Evolutionary conservation across 2,797 vertebrate species (phyloP), one percentile per base, ranked within the genome.

Genomic region (Mallotus villosus): DNA sequence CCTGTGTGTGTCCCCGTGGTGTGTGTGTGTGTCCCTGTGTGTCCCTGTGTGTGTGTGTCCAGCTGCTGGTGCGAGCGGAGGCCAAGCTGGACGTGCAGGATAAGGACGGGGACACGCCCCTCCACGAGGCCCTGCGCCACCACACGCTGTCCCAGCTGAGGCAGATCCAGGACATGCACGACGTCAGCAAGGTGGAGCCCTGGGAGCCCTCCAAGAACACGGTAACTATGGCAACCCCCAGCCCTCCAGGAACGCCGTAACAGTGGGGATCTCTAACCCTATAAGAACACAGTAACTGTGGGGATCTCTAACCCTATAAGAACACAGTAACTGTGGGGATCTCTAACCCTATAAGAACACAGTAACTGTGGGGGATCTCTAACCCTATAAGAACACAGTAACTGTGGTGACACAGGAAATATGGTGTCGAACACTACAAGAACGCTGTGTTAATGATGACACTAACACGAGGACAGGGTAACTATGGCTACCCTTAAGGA

Each of bases 121-220:
- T 99, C 68, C 98, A 99, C 24, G 98, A 99, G 91, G 97, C 98
- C 79, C 93, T 99, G 80, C 94, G 98, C 66, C 98, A 99, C 90
- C 98, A 99, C 82, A 99, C 98, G 0, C 90, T 99, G 82, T 99
- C 97, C 79, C 98, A 99, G 80, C 93, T 99, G 69, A 95, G 98
- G 65, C 98, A 99, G 32, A 96, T 99, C 34, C 98, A 99, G 88
- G 98, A 99, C 86, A 99, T 99, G 97, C 98, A 99, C 91, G 98
- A 99, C 76, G 98, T 99, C 89, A 97, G 97, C 88, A 99, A 99
- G 91, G 97, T 99, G 72, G 97, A 98, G 91, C 95, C 96, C 80
- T 99, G 97, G 97, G 98, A 99, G 84, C 98, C 98, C 62, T 98
- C 97, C 81, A 99, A 99, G 92, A 99, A 99, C 93, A 99, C 98